phyloP scores from a whole-genome alignment of 2,797 vertebrate species.

The Poeciliopsis gracilis region DNA sequence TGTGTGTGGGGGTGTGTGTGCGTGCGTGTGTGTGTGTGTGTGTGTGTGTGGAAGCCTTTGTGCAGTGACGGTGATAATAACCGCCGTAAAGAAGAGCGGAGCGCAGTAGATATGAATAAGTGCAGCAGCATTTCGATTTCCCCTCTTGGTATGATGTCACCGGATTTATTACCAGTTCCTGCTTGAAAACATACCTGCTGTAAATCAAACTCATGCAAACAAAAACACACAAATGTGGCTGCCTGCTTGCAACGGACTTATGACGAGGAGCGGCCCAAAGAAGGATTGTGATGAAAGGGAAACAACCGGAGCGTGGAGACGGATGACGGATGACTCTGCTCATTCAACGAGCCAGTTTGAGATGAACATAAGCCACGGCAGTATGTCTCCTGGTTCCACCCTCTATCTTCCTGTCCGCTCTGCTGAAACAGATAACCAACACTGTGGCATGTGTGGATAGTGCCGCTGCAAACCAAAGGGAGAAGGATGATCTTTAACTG shows the following conservation, averaged over 20 bases:
- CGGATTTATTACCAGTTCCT: conserved; percentile 71
- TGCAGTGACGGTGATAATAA: conserved; percentile 42
- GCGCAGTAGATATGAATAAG: conserved; percentile 69
- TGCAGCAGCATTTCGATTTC: conserved; percentile 73
- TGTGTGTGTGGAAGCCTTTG: conserved; percentile 3
- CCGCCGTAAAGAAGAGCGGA: conserved; percentile 32
- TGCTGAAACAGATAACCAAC: conserved; percentile 52
- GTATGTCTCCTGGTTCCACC: conserved; percentile 23
- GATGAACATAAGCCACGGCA: conserved; percentile 53
- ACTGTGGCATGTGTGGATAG: conserved; percentile 44
- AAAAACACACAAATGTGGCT: conserved; percentile 36
- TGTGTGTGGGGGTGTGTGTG: conserved; percentile 10
- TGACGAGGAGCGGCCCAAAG: conserved; percentile 52
- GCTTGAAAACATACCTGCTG: conserved; percentile 60
- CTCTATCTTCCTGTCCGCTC: conserved; percentile 52
- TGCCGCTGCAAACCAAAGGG: conserved; percentile 27
- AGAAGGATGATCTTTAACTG: conserved; percentile 31
- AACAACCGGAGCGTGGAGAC: conserved; percentile 66
- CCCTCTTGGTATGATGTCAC: conserved; percentile 76
- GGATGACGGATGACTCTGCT: conserved; percentile 65
- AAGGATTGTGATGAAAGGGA: conserved; percentile 58
- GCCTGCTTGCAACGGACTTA: conserved; percentile 47
- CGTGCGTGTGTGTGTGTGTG: conserved; percentile 6
- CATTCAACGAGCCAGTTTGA: conserved; percentile 52
- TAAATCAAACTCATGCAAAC: conserved; percentile 68